These are phyloP conservation scores for Peribatodes rhomboidaria DNA, from an alignment of 2,888 invertebrate species.

Conservation along the genomic window DNA sequence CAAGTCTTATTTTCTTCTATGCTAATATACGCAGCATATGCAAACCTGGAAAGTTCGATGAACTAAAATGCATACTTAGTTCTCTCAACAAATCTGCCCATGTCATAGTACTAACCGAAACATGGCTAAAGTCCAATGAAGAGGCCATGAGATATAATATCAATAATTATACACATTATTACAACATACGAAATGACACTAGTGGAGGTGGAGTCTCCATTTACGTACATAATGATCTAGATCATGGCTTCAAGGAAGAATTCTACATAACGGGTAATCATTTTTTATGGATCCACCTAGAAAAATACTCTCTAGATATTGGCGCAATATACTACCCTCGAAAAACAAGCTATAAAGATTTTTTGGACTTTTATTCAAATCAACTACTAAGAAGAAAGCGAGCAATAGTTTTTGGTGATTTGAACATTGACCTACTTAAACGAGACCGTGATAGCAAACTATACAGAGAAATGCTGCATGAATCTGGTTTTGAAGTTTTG, in stretches of 20 bases:
- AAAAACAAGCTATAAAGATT: background rate
- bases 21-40: background rate
- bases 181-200: background rate
- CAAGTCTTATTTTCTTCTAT: background rate
- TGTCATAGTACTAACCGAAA: background rate
- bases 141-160: slow-evolving; percentile 1
- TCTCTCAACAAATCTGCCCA: background rate
- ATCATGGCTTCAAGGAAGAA: background rate
- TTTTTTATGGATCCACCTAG: background rate
- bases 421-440: background rate
- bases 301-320: slow-evolving; percentile 1
- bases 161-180: background rate
- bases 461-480: slow-evolving; percentile 3
- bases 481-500: background rate
- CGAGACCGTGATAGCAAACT: background rate
- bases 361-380: background rate
- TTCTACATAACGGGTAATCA: background rate
- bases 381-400: background rate
- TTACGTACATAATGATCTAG: background rate
- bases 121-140: slow-evolving; percentile 3
- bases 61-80: background rate
- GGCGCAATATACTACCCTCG: background rate
- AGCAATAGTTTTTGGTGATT: background rate
- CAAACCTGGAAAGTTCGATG: slow-evolving; percentile 2
- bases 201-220: slow-evolving; percentile 1